Percentiles rank a stretch among this genome's conserved stretches.
Conservation (phyloP, 2,888 invertebrate species). For the Gibbula magus region DNA sequence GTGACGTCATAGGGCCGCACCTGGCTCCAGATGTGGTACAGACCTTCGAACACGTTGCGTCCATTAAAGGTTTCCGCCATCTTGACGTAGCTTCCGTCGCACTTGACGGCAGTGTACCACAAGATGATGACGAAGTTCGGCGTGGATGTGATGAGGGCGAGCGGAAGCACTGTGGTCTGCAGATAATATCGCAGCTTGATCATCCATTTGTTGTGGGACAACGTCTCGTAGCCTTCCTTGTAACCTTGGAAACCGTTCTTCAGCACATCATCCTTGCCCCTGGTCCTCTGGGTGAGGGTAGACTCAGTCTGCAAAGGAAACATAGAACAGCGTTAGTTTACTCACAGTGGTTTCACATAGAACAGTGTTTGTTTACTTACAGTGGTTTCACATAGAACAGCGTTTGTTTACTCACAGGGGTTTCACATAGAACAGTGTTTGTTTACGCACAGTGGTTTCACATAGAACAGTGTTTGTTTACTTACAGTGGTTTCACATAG, state of each 20-base stretch:
- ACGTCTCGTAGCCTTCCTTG: conserved; percentile 43
- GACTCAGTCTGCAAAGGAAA: background rate
- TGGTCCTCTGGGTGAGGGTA: background rate
- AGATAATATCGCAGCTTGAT: conserved; percentile 45
- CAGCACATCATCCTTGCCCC: conserved; percentile 42
- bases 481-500: too few species aligned
- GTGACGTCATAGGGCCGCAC: conserved; percentile 56
- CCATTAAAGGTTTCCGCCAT: conserved; percentile 41
- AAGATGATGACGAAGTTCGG: conserved; percentile 67
- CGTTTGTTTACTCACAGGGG: too few species aligned
- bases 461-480: too few species aligned
- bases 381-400: too few species aligned
- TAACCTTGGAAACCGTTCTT: conserved; percentile 53
- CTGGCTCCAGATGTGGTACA: conserved; percentile 65
- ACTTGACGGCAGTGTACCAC: conserved; percentile 62
- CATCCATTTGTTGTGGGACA: conserved; percentile 47
- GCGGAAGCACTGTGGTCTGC: conserved; percentile 59
- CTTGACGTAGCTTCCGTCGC: conserved; percentile 61
- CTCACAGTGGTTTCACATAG: too few species aligned
- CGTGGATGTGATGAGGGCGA: conserved; percentile 58
- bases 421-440: too few species aligned
- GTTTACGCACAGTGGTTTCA: too few species aligned
- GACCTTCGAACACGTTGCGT: conserved; percentile 48
- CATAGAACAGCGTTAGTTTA: background rate
- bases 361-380: too few species aligned